Evolutionary conservation across 2,797 vertebrate species (phyloP).

Genomic region (Parauchenoglanis ngamensis): DNA sequence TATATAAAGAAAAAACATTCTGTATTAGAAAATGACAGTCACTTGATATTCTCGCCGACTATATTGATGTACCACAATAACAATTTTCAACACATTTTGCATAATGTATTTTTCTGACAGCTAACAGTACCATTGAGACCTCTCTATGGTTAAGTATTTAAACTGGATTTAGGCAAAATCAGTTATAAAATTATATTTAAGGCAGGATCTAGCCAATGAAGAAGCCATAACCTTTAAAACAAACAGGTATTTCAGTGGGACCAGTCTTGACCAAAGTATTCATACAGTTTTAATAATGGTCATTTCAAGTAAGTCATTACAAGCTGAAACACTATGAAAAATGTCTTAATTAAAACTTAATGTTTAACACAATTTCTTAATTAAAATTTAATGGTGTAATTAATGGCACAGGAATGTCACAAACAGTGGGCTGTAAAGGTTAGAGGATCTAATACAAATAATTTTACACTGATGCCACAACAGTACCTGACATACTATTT

Average conservation of each 20-base stretch:
- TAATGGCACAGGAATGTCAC: background rate
- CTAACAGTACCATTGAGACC: background rate
- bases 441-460: background rate
- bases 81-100: background rate
- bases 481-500: background rate
- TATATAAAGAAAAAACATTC: background rate
- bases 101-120: background rate
- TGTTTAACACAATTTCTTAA: too few relatives aligned
- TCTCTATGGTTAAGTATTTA: background rate
- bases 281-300: background rate
- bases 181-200: background rate
- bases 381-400: background rate
- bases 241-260: slow-evolving; percentile 15
- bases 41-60: background rate
- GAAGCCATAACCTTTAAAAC: slow-evolving; percentile 19
- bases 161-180: background rate
- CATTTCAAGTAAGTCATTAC: background rate
- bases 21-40: too few relatives aligned
- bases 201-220: slow-evolving; percentile 24
- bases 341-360: background rate
- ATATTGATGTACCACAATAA: background rate
- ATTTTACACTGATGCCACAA: background rate
- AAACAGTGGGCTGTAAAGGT: background rate
- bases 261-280: background rate
- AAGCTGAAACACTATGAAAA: background rate